Evolutionary conservation across 2,888 invertebrate species (phyloP), one percentile per base, ranked within the genome.

Genomic region (Acleris laterana): DNA sequence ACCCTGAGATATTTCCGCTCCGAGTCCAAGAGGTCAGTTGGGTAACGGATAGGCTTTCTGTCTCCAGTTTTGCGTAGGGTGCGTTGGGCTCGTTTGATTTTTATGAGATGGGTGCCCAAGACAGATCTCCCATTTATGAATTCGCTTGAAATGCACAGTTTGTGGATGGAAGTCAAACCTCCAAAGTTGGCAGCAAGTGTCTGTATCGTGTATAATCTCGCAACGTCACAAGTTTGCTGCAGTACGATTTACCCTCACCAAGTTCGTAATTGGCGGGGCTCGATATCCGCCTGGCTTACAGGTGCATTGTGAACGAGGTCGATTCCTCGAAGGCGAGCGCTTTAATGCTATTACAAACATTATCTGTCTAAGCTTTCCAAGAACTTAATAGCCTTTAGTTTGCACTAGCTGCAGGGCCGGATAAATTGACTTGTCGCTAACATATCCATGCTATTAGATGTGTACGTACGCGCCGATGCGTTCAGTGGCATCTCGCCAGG

Each of bases 321-420:
- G 60, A 56, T 61, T 56, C 32, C 60, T 32, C 60, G 44, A 16
- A 56, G 49, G 58, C 19, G 28, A 56, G 60, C 55, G 53, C 53
- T 64, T 53, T 49, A 60, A 64, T 55, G 42, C 59, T 55, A 49
- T 62, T 60, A 65, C 42, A 50, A 65, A 65, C 20, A 65, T 61
- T 61, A 61, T 32, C 32, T 56, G 4, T n/a, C 55, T 46, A 51
- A 55, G 42, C 42, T 25, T 22, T 38, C 52, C 44, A 19, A 32
- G 28, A 16, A 59, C 6, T 38, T 17, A 44, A 46, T 20, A 52
- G 6, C 17, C 22, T 6, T 16, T n/a, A 49, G 5, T 20, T 49
- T 46, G 46, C 17, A n/a, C n/a, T 46, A 46, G 46, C 46, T 46
- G 7, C 16, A n/a, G 16, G 17, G 46, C 46, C 0, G 32, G 9